Evolutionary conservation across 1,140 invertebrate species (phyloP).

Genomic region (Campoletis sonorensis): DNA sequence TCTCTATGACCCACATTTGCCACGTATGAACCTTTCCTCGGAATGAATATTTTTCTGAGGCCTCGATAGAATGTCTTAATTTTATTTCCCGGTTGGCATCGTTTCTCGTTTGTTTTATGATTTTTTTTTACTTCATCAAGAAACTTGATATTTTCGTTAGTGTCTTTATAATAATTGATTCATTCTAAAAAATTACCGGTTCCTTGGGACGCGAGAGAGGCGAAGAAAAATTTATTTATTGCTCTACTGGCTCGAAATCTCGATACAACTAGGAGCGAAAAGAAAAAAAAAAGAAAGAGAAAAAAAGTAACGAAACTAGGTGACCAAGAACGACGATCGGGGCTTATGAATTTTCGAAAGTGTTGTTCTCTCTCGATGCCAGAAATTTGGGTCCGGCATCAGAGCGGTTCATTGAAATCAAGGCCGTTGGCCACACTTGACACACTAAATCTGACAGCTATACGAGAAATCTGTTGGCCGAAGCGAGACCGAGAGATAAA

Average conservation of each 20-base stretch:
- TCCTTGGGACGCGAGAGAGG: no score
- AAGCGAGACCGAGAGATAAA: background rate
- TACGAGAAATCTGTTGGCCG: background rate
- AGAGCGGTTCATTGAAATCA: background rate
- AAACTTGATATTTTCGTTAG: no score
- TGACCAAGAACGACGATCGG: background rate
- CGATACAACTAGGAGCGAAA: background rate
- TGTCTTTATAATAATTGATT: no score
- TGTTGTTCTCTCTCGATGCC: background rate
- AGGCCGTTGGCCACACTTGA: conserved; percentile 9
- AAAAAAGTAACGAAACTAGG: background rate
- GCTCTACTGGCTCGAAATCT: background rate
- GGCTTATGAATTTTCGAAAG: background rate
- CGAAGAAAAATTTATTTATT: background rate
- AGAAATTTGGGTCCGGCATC: conserved; percentile 3
- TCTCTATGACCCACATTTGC: background rate
- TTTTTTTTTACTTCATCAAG: no score
- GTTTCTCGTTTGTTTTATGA: no score
- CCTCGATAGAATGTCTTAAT: no score
- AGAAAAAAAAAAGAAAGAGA: background rate
- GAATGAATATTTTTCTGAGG: no score
- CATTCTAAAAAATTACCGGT: no score
- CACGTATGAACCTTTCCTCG: background rate
- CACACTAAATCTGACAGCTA: background rate
- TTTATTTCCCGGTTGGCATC: no score